phyloP scores from a whole-genome alignment of 2,113 vertebrate genomes.

The Thamnophis sirtalis region DNA sequence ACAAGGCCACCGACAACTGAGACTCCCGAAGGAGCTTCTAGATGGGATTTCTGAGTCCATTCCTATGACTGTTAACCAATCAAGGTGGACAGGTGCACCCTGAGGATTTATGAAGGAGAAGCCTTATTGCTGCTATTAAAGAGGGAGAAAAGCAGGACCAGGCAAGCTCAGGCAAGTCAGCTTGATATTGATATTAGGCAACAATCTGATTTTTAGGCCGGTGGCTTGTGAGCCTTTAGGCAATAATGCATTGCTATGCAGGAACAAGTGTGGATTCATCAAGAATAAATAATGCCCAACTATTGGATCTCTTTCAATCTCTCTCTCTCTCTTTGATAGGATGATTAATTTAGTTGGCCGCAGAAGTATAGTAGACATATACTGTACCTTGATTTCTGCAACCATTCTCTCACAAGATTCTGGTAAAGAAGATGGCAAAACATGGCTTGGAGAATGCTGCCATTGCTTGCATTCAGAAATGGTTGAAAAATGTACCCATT shows the following conservation, averaged over 20 bases:
- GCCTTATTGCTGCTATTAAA: not conserved
- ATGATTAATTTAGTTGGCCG: not conserved
- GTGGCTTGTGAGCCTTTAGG: not conserved
- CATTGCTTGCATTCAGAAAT: not conserved
- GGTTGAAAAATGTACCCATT: not conserved
- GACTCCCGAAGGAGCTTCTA: not conserved
- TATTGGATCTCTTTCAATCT: not conserved
- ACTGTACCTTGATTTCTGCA: not conserved
- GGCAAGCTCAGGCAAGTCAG: not conserved
- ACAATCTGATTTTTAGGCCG: not conserved
- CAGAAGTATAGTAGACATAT: not conserved
- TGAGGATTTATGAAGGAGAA: not conserved
- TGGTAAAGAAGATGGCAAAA: not conserved
- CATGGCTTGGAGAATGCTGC: not conserved
- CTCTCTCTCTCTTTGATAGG: not conserved
- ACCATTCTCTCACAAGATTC: not conserved
- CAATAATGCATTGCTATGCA: not conserved
- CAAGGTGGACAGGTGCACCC: not conserved
- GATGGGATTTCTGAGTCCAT: not conserved
- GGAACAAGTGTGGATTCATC: not conserved
- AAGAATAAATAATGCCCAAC: not conserved
- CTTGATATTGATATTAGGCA: not conserved
- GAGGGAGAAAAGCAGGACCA: not conserved
- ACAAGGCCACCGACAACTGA: not conserved
- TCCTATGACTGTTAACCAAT: not conserved